A percentile compares a stretch with the other conserved stretches of the same genome.
Evolutionary conservation across 2,113 vertebrate species (phyloP).

Genomic region (Forbesichthys agassizii): DNA sequence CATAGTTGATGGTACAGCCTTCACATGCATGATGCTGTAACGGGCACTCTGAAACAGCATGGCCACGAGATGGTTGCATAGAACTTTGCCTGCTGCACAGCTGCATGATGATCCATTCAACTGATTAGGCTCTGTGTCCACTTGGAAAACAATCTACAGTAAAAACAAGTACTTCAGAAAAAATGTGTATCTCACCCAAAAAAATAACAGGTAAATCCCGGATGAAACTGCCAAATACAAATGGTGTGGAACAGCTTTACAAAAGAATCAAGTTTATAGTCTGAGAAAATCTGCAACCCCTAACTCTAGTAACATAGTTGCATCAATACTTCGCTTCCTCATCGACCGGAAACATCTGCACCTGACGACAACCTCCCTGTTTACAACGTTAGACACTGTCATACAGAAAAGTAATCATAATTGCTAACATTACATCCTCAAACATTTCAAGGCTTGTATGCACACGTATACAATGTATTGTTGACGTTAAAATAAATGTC

Average conservation of each 20-base stretch:
- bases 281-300: background rate
- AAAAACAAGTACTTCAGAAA: background rate
- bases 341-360: too few relatives aligned
- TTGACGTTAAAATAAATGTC: background rate
- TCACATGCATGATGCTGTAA: too few relatives aligned
- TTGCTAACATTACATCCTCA: too few relatives aligned
- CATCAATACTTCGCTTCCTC: too few relatives aligned
- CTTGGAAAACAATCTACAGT: constrained; percentile 1
- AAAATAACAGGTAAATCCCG: background rate
- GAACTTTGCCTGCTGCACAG: too few relatives aligned
- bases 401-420: background rate
- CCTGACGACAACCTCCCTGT: background rate
- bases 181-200: background rate
- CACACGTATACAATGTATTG: background rate
- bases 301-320: background rate
- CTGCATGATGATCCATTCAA: background rate
- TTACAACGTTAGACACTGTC: background rate
- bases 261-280: background rate
- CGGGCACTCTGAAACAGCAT: too few relatives aligned
- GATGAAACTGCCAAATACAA: too few relatives aligned
- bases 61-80: too few relatives aligned
- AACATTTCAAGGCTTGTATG: background rate
- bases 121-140: background rate
- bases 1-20: too few relatives aligned
- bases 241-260: background rate